A percentile compares a stretch with the other conserved stretches of the same genome.
Evolutionary conservation across 2,113 vertebrate genomes (phyloP).

Genomic region (Catharus minimus): DNA sequence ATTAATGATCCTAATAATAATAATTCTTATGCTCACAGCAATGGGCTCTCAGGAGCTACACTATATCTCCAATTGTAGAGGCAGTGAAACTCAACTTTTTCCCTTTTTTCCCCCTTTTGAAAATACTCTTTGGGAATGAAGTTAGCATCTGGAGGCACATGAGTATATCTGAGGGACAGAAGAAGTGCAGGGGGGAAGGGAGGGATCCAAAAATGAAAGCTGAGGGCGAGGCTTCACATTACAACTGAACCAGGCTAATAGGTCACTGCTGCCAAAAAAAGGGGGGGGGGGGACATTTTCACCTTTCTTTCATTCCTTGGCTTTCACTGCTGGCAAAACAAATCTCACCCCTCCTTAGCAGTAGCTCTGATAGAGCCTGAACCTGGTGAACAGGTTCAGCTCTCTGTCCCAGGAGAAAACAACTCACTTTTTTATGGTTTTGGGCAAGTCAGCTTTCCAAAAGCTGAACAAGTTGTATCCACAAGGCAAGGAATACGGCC

Average conservation of each 20-base stretch:
- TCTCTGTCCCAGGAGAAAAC: neutral
- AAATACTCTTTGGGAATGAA: neutral
- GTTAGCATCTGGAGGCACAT: neutral
- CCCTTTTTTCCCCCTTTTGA: neutral
- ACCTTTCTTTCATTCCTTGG: conserved; percentile 51
- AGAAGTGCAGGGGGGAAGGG: neutral
- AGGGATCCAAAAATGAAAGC: conserved; percentile 36
- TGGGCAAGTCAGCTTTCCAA: neutral
- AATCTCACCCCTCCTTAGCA: neutral
- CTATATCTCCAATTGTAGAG: neutral
- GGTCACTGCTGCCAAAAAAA: conserved; percentile 33
- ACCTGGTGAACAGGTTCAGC: conserved; percentile 40
- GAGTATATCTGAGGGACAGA: neutral
- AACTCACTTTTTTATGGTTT: neutral
- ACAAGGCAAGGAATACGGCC: neutral
- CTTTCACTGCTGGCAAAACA: conserved; percentile 44
- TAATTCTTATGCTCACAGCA: neutral
- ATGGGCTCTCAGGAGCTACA: neutral
- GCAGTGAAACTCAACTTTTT: neutral
- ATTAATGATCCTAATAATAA: neutral
- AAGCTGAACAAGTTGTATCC: neutral
- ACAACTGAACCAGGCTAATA: conserved; percentile 48
- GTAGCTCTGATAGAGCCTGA: conserved; percentile 11
- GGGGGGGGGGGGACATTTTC: neutral
- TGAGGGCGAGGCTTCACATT: conserved; percentile 33